Conservation (phyloP, 1,140 invertebrate genomes). For the Papilio helenus region DNA sequence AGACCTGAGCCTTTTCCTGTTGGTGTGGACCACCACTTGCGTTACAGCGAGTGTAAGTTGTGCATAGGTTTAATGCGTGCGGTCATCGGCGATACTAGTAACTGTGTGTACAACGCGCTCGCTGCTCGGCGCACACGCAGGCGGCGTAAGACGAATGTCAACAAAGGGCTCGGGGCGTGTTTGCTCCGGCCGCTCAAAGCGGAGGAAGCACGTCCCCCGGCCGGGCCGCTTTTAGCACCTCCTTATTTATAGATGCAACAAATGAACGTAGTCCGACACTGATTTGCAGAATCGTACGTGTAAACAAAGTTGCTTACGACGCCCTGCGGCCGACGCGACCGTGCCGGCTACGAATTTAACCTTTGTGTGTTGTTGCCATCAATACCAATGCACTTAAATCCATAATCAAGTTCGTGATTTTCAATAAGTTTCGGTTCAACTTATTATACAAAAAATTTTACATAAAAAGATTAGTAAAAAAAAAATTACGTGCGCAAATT, state of each 20-base stretch:
- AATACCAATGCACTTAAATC: not conserved
- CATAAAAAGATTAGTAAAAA: not conserved
- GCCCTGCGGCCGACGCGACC: slow-evolving; percentile 44
- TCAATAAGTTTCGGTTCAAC: not conserved
- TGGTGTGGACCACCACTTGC: not conserved
- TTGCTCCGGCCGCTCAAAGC: slow-evolving; percentile 76
- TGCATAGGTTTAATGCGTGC: not conserved
- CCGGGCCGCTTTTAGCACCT: slow-evolving; percentile 80
- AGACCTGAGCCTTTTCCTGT: not conserved
- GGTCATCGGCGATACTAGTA: not conserved
- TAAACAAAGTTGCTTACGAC: slow-evolving; percentile 71
- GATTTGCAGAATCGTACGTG: slow-evolving; percentile 74
- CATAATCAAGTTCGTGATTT: not conserved
- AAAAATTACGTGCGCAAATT: not conserved
- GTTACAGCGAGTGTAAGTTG: not conserved
- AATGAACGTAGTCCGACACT: slow-evolving; percentile 63
- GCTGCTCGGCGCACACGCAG: slow-evolving; percentile 59
- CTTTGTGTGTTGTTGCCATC: not conserved
- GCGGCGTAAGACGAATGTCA: slow-evolving; percentile 74
- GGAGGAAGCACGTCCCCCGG: slow-evolving; percentile 76
- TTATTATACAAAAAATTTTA: not conserved
- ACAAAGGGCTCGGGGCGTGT: slow-evolving; percentile 68
- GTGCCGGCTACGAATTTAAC: slow-evolving; percentile 20
- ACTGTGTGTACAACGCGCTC: slow-evolving; percentile 56
- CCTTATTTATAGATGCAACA: slow-evolving; percentile 81